Evolutionary conservation across 2,797 vertebrate species (phyloP).

Genomic region (Danio kyathit): DNA sequence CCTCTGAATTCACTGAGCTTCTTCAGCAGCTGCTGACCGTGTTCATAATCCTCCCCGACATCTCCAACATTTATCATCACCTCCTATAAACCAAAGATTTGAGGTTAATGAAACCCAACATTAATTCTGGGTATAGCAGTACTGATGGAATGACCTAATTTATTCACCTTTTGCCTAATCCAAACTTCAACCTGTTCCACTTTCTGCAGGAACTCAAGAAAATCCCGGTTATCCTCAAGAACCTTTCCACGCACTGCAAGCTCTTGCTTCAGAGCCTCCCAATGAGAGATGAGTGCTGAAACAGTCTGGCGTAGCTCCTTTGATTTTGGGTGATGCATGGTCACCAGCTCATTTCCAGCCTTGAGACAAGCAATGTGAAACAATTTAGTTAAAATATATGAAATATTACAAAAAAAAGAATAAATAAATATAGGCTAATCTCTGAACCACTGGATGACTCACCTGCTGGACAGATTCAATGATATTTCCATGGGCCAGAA

Average conservation of each 20-base stretch:
- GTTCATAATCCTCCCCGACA: constrained; percentile 86
- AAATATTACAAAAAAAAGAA: not conserved
- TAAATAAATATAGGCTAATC: not conserved
- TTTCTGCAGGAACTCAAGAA: constrained; percentile 90
- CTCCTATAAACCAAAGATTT: constrained; percentile 76
- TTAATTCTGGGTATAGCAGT: not conserved
- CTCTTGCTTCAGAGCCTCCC: constrained; percentile 84
- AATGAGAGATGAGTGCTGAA: constrained; percentile 75
- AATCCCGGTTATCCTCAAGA: constrained; percentile 84
- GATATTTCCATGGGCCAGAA: constrained; percentile 83
- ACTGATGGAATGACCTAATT: not conserved
- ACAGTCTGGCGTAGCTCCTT: constrained; percentile 75
- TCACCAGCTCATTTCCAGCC: constrained; percentile 83
- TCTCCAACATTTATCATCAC: constrained; percentile 86
- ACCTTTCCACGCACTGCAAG: constrained; percentile 79
- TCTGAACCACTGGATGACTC: constrained; percentile 16
- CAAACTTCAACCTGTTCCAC: constrained; percentile 89
- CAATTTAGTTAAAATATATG: no score
- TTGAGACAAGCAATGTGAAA: constrained; percentile 62
- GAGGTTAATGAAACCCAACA: not conserved
- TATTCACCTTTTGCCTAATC: constrained; percentile 88
- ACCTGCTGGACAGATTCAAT: constrained; percentile 81
- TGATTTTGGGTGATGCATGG: constrained; percentile 72
- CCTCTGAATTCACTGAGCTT: constrained; percentile 83
- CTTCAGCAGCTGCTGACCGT: constrained; percentile 85